Conservation (phyloP, 2,797 vertebrate species). For the Monodelphis domestica region DNA sequence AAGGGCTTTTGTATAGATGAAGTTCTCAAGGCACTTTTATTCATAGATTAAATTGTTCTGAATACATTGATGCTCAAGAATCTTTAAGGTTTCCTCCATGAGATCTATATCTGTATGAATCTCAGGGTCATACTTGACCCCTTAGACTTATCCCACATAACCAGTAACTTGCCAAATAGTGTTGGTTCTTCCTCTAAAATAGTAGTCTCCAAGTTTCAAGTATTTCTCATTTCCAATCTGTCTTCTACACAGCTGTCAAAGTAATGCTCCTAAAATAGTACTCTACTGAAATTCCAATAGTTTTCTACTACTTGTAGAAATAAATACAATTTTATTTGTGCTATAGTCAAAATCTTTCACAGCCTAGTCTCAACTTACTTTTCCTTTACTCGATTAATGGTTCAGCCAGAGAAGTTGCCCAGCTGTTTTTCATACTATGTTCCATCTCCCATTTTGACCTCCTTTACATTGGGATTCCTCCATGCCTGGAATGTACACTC, state of each 20-base stretch:
- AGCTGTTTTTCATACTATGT: too few species aligned
- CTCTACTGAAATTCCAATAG: background rate
- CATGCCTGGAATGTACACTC: background rate
- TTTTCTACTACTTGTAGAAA: background rate
- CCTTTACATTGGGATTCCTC: background rate
- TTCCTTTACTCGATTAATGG: background rate
- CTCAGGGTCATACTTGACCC: background rate
- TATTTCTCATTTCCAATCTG: background rate
- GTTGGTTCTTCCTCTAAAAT: background rate
- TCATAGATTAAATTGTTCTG: background rate
- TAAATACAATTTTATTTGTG: background rate
- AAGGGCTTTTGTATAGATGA: background rate
- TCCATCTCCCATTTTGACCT: background rate
- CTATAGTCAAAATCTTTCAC: background rate
- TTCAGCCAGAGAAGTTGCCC: too few species aligned
- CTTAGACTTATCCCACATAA: background rate
- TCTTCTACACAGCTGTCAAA: background rate
- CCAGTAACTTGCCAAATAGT: background rate
- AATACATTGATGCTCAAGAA: background rate
- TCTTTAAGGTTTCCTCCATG: background rate
- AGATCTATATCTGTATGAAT: background rate
- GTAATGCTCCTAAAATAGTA: background rate
- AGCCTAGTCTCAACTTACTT: background rate
- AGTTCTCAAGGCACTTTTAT: background rate
- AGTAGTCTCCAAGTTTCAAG: background rate